These are phyloP conservation scores for Crenuchus spilurus DNA, from an alignment of 2,797 vertebrate species.

Conservation along the genomic window DNA sequence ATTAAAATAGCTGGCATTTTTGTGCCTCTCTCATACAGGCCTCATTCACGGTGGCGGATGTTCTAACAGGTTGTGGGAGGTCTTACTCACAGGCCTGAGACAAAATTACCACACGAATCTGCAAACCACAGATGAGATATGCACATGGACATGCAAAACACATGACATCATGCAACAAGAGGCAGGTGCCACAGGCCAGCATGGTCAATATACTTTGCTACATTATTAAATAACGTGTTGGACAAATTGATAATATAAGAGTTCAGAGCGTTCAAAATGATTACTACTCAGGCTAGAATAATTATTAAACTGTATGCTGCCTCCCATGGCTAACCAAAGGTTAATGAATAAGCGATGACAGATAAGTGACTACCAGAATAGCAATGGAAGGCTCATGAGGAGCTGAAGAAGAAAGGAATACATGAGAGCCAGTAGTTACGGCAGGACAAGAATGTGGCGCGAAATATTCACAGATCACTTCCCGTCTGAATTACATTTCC, in stretches of 20 bases:
- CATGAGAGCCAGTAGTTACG: not conserved
- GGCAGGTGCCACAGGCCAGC: slow-evolving; percentile 5
- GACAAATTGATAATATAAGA: too few relatives aligned
- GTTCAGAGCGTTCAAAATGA: too few relatives aligned
- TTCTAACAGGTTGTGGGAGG: not conserved
- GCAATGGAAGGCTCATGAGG: not conserved
- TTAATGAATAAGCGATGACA: slow-evolving; percentile 13
- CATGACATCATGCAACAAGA: slow-evolving; percentile 41
- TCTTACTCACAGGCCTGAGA: slow-evolving; percentile 8
- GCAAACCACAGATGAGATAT: slow-evolving; percentile 29
- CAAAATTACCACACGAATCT: slow-evolving; percentile 2
- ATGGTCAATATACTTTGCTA: too few relatives aligned
- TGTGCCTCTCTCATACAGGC: slow-evolving; percentile 15
- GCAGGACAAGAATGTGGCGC: too few relatives aligned
- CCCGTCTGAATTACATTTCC: too few relatives aligned
- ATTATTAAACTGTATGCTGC: not conserved
- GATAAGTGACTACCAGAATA: not conserved
- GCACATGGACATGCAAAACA: slow-evolving; percentile 47
- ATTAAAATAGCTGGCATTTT: slow-evolving; percentile 13
- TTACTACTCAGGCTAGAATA: not conserved
- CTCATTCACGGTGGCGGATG: slow-evolving; percentile 9
- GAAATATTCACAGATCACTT: too few relatives aligned
- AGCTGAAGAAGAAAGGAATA: too few relatives aligned
- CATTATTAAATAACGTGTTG: not conserved
- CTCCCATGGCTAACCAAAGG: not conserved